Base-by-base conservation (phyloP, 2,888 invertebrate species). In the Synanthedon tipuliformis region DNA sequence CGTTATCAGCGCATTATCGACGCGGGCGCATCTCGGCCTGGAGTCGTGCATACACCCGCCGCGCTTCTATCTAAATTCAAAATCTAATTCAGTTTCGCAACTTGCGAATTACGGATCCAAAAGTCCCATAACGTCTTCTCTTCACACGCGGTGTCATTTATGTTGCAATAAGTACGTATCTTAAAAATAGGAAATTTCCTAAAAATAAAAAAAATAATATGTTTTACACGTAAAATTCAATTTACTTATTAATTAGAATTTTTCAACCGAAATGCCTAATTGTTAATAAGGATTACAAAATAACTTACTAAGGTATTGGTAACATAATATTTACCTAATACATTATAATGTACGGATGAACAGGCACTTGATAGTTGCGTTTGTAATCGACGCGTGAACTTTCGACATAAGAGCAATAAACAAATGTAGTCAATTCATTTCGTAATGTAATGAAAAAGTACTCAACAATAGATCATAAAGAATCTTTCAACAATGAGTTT, bases 391-490 rank as follows among this genome's bases (percentile, higher is more conserved):
- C 45, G 52, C 45, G 52, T 54, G 51, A 54, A 52, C 55, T 57
- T 55, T 57, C 57, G 54, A 55, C 55, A 55, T 51, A 50, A 13
- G 40, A 45, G 18, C 51, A 41, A 45, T 41, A 45, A 45, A 45
- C 45, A 45, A 45, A 45, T 34, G 15, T 45, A 45, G n/a, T 45
- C 45, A 45, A 45, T 41, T 16, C 5, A 67, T 81, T 79, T 75
- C 75, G 60, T 69, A 71, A 80, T 62, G 70, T 69, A 45, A 77
- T 75, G 74, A 71, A 78, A 76, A 71, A 75, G 75, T 75, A 34
- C 34, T 34, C 34, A 84, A 85, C 84, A 86, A 86, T 85, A 76
- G 81, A 74, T 80, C 80, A 75, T 79, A 73, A 74, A 69, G 45
- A 45, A 45, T 77, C 63, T 68, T 74, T 65, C 74, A 65, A 61